Evolutionary conservation across 1,140 invertebrate genomes (phyloP), one percentile per base, ranked within the genome.

Genomic region (Bombus haemorrhoidalis): DNA sequence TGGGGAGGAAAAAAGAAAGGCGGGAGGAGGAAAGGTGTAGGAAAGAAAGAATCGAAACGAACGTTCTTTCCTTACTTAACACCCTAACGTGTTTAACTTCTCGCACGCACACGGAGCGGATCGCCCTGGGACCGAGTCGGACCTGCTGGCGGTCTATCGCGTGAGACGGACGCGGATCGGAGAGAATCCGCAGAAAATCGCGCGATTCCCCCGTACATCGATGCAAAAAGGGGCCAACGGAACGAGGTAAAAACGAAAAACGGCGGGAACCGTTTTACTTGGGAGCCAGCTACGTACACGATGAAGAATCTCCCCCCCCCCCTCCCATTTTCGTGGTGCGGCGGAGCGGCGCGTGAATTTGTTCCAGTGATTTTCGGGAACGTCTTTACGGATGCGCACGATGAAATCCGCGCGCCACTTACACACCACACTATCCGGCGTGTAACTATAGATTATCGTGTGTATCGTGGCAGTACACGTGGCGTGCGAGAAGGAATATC

Each of bases 401-500:
- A 79, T 62, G 39, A 81, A 74, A 74, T 85, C 37, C 53, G 34
- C 75, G 62, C 32, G 32, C 47, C 82, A 22, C 32, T 12, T 47
- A 28, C 62, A 75, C 57, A n/a, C 5, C 25, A 9, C 22, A 28
- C 37, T 43, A 53, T n/a, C 9, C 32, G 8, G 18, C 71, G 39
- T 2, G 34, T 59, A 74, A 81, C 57, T 81, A 81, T 57, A 81
- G 69, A 85, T 81, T 85, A 85, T 81, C 84, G 43, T 41, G 69
- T 32, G 68, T 78, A 84, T 72, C 76, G 66, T 64, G 66, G 64
- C 43, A 8, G 80, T 73, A 84, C 76, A 80, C 72, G 77, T 68
- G 80, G 74, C 88, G 57, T 76, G 81, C 72, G 64, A 66, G 68
- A 37, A 81, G 62, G 81, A 64, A 84, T 86, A 90, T 90, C 78